Evolutionary conservation across 92 coral and sea anemone species (phyloP), one percentile per base, ranked within the genome.

Genomic region (Diadumene lineata): DNA sequence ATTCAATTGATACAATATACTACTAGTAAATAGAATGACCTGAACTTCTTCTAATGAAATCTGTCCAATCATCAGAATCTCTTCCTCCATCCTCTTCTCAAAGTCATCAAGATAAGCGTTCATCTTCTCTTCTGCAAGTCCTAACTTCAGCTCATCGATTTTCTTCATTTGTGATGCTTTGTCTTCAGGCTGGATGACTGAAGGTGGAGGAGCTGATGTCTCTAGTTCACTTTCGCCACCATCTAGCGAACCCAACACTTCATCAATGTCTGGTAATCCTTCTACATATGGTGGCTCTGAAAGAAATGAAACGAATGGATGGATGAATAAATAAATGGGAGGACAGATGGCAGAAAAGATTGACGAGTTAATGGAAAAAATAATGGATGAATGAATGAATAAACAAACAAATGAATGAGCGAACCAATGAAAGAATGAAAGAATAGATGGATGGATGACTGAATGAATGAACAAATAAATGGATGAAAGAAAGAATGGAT

Each of bases 1-100:
- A 71, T 4, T 32, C 15, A 53, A 8, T 16, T 53, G n/a, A 8
- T 8, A 3, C 7, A 4, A 4, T 38, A 38, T 38, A 38, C 48
- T 38, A 38, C 8, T 22, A 30, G 8, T 58, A 4, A 31, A 31
- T n/a, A 26, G 10, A 21, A 66, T 74, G 65, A 96, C 99, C 97
- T 96, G 99, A 51, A 96, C 97, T 83, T 88, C 96, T 69, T 96
- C 99, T 70, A 96, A 78, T 56, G 99, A 92, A 34, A 96, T 92
- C 31, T 90, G 90, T 28, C 99, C 99, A 77, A 96, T 89, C 99
- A 96, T 96, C 29, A 96, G 82, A 9, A 96, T 80, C 60, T 96
- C 99, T 16, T 96, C 99, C 63, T 92, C 97, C 86, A 96, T 88
- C 60, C 87, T 77, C 77, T 87, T 92, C 66, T 96, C 90, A 89